Base-by-base conservation (phyloP, 2,888 invertebrate genomes). In the Phania funesta region DNA sequence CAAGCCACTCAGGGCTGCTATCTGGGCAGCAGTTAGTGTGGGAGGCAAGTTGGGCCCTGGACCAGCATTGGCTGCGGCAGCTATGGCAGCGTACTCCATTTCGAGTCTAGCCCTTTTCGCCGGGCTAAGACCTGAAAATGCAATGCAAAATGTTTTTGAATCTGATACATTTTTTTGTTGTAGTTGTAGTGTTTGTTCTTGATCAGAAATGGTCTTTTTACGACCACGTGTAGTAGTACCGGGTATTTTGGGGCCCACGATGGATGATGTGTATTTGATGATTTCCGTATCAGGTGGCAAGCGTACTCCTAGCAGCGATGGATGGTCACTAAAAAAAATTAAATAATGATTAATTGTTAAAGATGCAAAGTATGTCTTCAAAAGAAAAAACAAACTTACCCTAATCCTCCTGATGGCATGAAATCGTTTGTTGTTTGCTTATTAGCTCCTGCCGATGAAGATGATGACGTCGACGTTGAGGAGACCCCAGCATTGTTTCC, bases 281-380 rank as follows among this genome's bases (percentile, higher is more conserved):
- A 96, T 96, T 92, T 97, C 96, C 54, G 96, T 97, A 89, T 96
- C 96, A 44, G 96, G 96, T 84, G 96, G 96, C 86, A 97, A 92
- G 82, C 96, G 93, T 60, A 96, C 96, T 80, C 96, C 96, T 88
- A 96, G 92, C 89, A 96, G 94, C 87, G 96, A 95, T 85, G 95
- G 94, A 80, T 96, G 95, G 92, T 96, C 96, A 92, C 95, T 96
- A 92, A 68, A 73, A 67, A n/a, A 35, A 16, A 1, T 41, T 18
- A 2, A 6, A 38, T 2, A 20, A 26, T 67, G 35, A 38, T 1
- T 13, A 38, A 13, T 13, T 1, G 35, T 2, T 26, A 5, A 13
- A 32, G 4, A 38, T 38, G 26, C 6, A 3, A 7, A 7, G 16
- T 13, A 6, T 16, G 41, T 9, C 2, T 44, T 18, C 7, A 44